Percentiles rank a stretch among this genome's conserved stretches.
These are phyloP conservation scores for Lota lota DNA, from an alignment of 2,113 vertebrate genomes.

Conservation along the genomic window DNA sequence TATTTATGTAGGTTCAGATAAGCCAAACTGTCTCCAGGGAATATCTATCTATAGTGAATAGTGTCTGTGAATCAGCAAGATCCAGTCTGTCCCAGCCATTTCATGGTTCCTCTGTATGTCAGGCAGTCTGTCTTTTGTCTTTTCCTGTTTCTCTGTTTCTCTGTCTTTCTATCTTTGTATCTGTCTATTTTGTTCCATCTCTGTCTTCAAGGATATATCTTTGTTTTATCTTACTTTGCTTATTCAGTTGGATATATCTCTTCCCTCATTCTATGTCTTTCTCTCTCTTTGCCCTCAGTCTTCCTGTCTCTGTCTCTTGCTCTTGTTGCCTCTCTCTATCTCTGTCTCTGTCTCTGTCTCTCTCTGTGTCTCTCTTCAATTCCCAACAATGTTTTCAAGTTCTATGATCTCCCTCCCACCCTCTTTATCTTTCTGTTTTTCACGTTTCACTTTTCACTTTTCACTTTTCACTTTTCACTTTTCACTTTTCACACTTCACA, in stretches of 20 bases:
- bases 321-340: conserved; percentile 8
- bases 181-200: not conserved
- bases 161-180: not conserved
- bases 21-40: conserved; percentile 15
- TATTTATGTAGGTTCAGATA: conserved; percentile 45
- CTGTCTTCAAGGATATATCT: no score
- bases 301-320: conserved; percentile 27
- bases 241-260: no score
- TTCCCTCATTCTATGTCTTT: no score
- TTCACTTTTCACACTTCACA: no score
- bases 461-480: not conserved
- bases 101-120: not conserved
- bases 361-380: conserved; percentile 14
- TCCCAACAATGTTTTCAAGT: conserved; percentile 1
- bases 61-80: no score
- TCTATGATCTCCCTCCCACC: not conserved
- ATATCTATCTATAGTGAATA: no score
- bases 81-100: no score
- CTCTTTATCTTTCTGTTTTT: conserved; percentile 6
- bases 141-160: not conserved
- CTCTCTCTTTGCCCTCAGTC: no score
- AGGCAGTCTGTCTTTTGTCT: not conserved
- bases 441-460: not conserved
- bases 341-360: not conserved
- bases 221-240: no score